Percentiles rank a stretch among this genome's conserved stretches.
Evolutionary conservation across 1,140 invertebrate genomes (phyloP).

Genomic region (Ptiloglossa arizonensis): DNA sequence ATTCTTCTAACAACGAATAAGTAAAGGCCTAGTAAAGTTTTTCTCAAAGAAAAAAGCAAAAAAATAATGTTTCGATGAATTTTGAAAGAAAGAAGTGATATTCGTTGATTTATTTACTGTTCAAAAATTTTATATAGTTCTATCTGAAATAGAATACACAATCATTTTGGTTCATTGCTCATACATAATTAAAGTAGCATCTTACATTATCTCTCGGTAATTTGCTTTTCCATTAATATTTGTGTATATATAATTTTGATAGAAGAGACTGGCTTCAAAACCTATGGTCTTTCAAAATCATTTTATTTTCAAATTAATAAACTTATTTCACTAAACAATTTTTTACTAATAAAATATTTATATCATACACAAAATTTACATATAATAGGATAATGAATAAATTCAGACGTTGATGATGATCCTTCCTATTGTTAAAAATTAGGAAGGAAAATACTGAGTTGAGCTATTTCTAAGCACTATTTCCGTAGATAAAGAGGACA

Average conservation of each 20-base stretch:
- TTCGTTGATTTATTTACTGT: constrained; percentile 3
- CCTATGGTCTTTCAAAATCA: constrained; percentile 27
- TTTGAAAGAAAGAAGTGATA: neutral
- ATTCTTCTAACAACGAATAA: constrained; percentile 64
- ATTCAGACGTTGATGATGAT: constrained; percentile 25
- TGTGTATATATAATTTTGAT: constrained; percentile 13
- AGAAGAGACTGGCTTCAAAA: constrained; percentile 4
- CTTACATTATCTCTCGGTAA: neutral
- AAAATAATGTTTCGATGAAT: constrained; percentile 14
- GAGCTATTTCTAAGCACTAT: constrained; percentile 41
- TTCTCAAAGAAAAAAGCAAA: constrained; percentile 6
- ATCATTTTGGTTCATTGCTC: constrained; percentile 6
- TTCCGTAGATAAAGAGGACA: constrained; percentile 53
- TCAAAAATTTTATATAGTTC: neutral
- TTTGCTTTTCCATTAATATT: constrained; percentile 8
- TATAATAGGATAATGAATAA: constrained; percentile 21
- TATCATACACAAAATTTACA: constrained; percentile 31
- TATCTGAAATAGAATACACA: constrained; percentile 8
- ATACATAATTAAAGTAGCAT: constrained; percentile 16
- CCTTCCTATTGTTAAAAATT: constrained; percentile 31
- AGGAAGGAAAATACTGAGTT: constrained; percentile 10
- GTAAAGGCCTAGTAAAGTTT: constrained; percentile 54
- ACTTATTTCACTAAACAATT: constrained; percentile 23
- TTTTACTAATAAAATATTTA: constrained; percentile 50
- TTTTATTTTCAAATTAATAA: constrained; percentile 10